Evolutionary conservation across 2,113 vertebrate species (phyloP).

Genomic region (Laterallus jamaicensis): DNA sequence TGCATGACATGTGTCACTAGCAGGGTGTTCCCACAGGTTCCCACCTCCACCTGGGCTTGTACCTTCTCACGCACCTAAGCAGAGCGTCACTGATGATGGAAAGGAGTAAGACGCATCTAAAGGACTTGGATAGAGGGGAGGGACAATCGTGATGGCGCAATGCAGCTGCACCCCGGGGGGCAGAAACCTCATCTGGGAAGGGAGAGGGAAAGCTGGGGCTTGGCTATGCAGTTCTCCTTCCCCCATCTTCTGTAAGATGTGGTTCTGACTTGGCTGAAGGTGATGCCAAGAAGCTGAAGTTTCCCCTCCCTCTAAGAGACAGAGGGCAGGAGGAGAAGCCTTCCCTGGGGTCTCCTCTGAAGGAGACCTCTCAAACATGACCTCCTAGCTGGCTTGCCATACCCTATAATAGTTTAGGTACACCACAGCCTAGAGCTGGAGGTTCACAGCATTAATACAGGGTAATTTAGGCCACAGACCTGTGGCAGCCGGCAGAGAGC

Average conservation of each 20-base stretch:
- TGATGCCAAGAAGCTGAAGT: neutral
- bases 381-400: neutral
- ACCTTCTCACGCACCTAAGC: fast-evolving
- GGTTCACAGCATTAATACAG: neutral
- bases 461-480: no score
- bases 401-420: fast-evolving
- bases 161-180: neutral
- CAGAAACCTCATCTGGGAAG: neutral
- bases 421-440: neutral
- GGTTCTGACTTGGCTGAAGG: neutral
- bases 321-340: neutral
- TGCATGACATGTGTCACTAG: fast-evolving
- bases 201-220: neutral
- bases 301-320: neutral
- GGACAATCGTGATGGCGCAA: neutral
- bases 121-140: neutral
- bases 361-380: neutral
- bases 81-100: neutral
- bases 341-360: neutral
- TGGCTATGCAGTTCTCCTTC: fast-evolving
- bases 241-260: neutral
- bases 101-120: neutral
- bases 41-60: neutral
- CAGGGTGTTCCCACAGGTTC: neutral
- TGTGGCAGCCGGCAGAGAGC: no score